Percentiles rank a stretch among this genome's conserved stretches.
phyloP scores from a whole-genome alignment of 2,113 vertebrate genomes.

The Cardinalis cardinalis region DNA sequence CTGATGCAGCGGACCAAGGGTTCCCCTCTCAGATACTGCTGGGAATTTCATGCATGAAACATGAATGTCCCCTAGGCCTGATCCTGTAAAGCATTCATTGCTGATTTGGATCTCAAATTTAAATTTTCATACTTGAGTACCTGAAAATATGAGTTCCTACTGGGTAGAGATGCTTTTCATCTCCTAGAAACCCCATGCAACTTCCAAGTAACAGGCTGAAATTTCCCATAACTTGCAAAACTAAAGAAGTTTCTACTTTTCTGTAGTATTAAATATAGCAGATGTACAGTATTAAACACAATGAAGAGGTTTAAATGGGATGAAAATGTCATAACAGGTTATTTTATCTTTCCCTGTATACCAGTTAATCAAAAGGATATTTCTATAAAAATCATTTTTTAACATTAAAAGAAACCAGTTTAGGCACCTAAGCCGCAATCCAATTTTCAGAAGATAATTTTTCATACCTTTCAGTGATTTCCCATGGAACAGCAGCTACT shows the following conservation, averaged over 20 bases:
- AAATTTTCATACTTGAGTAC: not conserved
- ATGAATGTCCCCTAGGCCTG: not conserved
- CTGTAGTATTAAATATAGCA: not conserved
- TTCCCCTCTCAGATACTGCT: not conserved
- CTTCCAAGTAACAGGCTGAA: not conserved
- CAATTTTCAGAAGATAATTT: conserved; percentile 21
- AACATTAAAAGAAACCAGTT: not conserved
- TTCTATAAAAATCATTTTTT: conserved; percentile 27
- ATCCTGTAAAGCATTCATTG: not conserved
- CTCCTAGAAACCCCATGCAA: not conserved
- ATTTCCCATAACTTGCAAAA: not conserved
- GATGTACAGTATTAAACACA: not conserved
- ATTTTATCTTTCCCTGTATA: conserved; percentile 22
- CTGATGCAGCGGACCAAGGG: not conserved
- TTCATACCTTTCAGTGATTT: conserved; percentile 21
- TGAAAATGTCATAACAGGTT: not conserved
- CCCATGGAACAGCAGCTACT: not conserved
- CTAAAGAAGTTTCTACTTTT: not conserved
- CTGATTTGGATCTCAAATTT: not conserved
- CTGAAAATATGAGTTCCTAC: not conserved
- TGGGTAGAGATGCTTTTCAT: not conserved
- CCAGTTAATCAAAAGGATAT: conserved; percentile 22
- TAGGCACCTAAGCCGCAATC: conserved; percentile 48
- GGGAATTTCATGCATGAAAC: not conserved
- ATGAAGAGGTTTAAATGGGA: not conserved